A percentile compares a stretch with the other conserved stretches of the same genome.
These are phyloP conservation scores for Formicarius rufipectus DNA, from an alignment of 2,113 vertebrate species.

Conservation along the genomic window DNA sequence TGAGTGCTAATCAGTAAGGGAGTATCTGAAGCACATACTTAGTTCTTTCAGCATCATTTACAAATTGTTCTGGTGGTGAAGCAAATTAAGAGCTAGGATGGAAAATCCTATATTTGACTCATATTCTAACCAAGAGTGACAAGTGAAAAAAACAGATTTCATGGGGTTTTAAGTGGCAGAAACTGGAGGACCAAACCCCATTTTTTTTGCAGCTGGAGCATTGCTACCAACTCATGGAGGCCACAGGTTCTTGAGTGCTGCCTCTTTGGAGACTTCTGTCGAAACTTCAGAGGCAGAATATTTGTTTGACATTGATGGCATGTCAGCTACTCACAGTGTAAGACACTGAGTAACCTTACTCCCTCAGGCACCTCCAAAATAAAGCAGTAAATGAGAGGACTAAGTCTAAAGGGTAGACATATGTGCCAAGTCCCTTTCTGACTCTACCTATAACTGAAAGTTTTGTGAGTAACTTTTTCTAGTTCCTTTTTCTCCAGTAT, in stretches of 20 bases:
- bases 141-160: background rate
- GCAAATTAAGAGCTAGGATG: background rate
- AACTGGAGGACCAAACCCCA: background rate
- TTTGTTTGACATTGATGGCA: background rate
- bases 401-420: background rate
- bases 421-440: background rate
- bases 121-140: background rate
- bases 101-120: background rate
- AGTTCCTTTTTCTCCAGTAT: background rate
- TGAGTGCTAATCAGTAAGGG: background rate
- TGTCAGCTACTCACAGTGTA: background rate
- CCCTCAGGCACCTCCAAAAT: background rate
- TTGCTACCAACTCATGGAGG: background rate
- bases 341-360: background rate
- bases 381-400: background rate
- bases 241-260: background rate
- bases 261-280: background rate
- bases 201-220: background rate
- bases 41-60: background rate
- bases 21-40: background rate
- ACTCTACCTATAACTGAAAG: background rate
- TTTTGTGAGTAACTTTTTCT: background rate
- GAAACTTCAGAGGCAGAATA: background rate
- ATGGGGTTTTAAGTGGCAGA: background rate
- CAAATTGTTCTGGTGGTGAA: background rate